Evolutionary conservation across 2,888 invertebrate species (phyloP).

Genomic region (Tenthredo amoena): DNA sequence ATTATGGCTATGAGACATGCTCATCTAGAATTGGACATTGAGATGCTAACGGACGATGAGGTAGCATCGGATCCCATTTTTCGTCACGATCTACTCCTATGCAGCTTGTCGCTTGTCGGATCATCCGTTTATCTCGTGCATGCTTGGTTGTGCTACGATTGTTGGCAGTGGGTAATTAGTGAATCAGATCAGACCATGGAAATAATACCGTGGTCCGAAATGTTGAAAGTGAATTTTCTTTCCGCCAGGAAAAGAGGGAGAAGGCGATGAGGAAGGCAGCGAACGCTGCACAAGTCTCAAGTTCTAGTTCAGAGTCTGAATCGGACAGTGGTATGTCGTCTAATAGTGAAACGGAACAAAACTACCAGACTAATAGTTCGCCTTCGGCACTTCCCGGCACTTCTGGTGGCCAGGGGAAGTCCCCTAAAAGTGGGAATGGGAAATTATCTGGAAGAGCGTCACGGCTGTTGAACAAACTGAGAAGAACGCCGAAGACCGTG

Average conservation of each 20-base stretch:
- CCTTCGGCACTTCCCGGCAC: constrained; percentile 1
- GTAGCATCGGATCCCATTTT: constrained; percentile 71
- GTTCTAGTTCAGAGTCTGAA: not conserved
- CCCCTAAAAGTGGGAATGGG: not conserved
- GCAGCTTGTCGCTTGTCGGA: constrained; percentile 71
- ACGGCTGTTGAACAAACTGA: constrained; percentile 2
- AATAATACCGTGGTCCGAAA: not conserved
- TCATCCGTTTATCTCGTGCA: constrained; percentile 71
- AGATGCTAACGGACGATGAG: constrained; percentile 68
- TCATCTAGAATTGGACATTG: constrained; percentile 70
- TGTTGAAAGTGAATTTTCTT: not conserved
- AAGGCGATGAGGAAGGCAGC: not conserved
- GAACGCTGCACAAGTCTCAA: not conserved
- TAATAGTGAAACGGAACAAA: not conserved
- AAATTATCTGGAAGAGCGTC: not conserved
- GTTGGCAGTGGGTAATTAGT: constrained; percentile 66
- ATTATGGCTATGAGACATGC: constrained; percentile 72
- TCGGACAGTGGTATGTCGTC: constrained; percentile 25
- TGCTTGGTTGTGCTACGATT: constrained; percentile 69
- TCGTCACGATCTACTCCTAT: constrained; percentile 71
- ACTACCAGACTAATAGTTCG: not conserved
- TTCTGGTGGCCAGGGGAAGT: not conserved
- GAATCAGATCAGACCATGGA: not conserved
- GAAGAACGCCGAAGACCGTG: not conserved
- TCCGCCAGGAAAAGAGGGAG: not conserved